Evolutionary conservation across 2,888 invertebrate species (phyloP).

Genomic region (Trachelus tabidus): DNA sequence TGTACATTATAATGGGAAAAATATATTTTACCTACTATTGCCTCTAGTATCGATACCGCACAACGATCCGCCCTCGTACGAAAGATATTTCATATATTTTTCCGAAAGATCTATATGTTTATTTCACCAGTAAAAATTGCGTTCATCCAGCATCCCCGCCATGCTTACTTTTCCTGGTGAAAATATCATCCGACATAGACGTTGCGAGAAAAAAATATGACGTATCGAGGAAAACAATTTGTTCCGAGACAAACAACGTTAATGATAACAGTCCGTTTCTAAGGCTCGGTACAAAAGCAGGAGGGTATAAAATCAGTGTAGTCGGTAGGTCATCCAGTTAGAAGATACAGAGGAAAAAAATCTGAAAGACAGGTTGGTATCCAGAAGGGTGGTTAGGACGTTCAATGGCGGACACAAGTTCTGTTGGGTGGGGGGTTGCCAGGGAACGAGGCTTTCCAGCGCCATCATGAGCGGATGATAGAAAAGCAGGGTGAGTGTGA

Average conservation of each 20-base stretch:
- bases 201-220: neutral
- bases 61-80: neutral
- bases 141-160: neutral
- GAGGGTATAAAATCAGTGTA: neutral
- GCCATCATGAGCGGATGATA: constrained; percentile 1
- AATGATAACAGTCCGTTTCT: neutral
- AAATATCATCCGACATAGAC: neutral
- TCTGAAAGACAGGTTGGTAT: neutral
- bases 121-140: neutral
- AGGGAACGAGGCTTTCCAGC: constrained; percentile 27
- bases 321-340: neutral
- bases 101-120: neutral
- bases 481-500: constrained; percentile 39
- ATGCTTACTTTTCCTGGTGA: neutral
- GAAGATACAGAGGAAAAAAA: neutral
- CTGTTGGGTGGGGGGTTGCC: constrained; percentile 30
- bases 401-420: neutral
- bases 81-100: neutral
- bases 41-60: neutral
- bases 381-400: neutral
- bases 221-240: neutral
- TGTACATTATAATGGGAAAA: neutral
- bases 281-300: neutral
- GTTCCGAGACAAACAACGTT: neutral
- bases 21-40: neutral